These are phyloP conservation scores for Nebria salina DNA, from an alignment of 2,888 invertebrate genomes.

Conservation along the genomic window DNA sequence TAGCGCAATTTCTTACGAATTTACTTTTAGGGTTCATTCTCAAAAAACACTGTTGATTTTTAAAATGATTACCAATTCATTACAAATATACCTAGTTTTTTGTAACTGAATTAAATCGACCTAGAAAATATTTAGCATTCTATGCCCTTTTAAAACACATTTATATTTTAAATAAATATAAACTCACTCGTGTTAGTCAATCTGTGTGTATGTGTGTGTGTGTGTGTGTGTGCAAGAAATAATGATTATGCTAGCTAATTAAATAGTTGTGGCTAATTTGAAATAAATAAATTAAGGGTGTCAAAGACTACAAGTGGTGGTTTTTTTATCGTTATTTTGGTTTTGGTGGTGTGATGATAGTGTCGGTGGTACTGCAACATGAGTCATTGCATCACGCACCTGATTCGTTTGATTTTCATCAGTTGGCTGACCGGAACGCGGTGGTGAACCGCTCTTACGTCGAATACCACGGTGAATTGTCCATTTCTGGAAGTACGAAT, in stretches of 20 bases:
- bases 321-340: not conserved
- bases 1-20: too few relatives aligned
- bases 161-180: not conserved
- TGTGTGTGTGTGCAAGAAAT: not conserved
- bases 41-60: too few relatives aligned
- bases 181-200: not conserved
- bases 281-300: not conserved
- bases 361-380: constrained; percentile 19
- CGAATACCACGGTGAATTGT: constrained; percentile 82
- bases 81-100: too few relatives aligned
- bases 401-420: constrained; percentile 65
- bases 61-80: too few relatives aligned
- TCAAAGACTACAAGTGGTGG: not conserved
- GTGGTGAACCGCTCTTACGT: constrained; percentile 73
- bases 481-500: constrained; percentile 74
- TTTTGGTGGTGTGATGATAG: constrained; percentile 24
- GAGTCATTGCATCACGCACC: constrained; percentile 63
- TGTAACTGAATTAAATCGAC: too few relatives aligned
- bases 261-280: constrained; percentile 1
- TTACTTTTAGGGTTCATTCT: too few relatives aligned
- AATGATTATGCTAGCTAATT: not conserved
- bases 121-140: not conserved
- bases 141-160: too few relatives aligned
- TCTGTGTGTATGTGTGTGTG: not conserved
- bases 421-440: constrained; percentile 65